These are phyloP conservation scores for Bettongia penicillata DNA, from an alignment of 2,113 vertebrate genomes.

Conservation along the genomic window DNA sequence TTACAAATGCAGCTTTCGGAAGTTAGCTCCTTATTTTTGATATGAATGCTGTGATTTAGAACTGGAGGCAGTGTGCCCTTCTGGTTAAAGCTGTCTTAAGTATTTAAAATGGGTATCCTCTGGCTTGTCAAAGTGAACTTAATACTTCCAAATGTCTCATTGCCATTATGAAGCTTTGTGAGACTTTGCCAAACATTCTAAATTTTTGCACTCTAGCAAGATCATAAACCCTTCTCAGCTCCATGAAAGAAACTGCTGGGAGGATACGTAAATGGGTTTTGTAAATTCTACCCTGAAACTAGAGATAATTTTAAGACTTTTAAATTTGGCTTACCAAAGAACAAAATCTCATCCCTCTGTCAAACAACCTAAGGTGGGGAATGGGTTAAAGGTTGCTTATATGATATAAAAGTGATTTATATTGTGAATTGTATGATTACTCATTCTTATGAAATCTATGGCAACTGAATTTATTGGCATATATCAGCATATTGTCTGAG, in stretches of 20 bases:
- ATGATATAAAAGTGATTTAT: background rate
- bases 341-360: background rate
- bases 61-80: background rate
- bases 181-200: background rate
- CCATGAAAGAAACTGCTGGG: background rate
- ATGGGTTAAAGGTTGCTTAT: background rate
- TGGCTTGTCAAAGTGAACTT: background rate
- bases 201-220: background rate
- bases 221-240: background rate
- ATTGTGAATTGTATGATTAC: background rate
- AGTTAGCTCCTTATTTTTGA: background rate
- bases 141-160: background rate
- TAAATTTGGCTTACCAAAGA: background rate
- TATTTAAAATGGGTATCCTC: background rate
- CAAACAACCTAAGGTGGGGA: background rate
- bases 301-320: background rate
- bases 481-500: background rate
- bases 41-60: background rate
- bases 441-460: background rate
- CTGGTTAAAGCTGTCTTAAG: background rate
- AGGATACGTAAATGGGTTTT: background rate
- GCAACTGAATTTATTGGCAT: background rate
- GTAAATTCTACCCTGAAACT: background rate
- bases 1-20: background rate
- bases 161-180: background rate